These are phyloP conservation scores for Hydropsyche betteni DNA, from an alignment of 2,888 invertebrate genomes.

Conservation along the genomic window DNA sequence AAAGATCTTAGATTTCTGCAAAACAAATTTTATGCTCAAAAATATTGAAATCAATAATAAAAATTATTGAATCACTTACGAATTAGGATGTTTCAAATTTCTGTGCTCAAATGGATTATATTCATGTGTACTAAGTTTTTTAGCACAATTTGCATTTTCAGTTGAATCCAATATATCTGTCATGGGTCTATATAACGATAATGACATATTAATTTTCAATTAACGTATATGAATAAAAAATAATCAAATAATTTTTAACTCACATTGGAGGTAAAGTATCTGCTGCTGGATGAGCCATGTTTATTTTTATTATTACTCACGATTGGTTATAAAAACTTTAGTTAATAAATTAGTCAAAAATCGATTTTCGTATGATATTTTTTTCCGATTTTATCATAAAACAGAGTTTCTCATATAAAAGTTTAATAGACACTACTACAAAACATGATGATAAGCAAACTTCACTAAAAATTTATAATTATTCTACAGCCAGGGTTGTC, in stretches of 20 bases:
- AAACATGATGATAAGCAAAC: too few relatives aligned
- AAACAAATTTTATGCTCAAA: slow-evolving; percentile 46
- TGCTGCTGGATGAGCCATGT: too few relatives aligned
- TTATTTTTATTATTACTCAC: too few relatives aligned
- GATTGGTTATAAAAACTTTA: too few relatives aligned
- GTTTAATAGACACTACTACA: too few relatives aligned
- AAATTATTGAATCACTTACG: slow-evolving; percentile 58
- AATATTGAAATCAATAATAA: background rate
- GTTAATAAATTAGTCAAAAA: too few relatives aligned
- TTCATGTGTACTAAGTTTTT: slow-evolving; percentile 56
- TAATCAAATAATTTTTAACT: background rate
- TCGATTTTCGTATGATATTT: too few relatives aligned
- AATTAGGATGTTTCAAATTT: slow-evolving; percentile 61
- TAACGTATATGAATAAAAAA: background rate
- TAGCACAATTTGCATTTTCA: background rate
- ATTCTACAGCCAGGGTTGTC: too few relatives aligned
- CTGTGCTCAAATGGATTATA: slow-evolving; percentile 64
- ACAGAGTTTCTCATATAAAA: too few relatives aligned
- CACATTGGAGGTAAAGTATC: too few relatives aligned
- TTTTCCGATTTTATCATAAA: too few relatives aligned
- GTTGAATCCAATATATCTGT: background rate
- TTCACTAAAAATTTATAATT: too few relatives aligned
- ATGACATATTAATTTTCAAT: background rate
- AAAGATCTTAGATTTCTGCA: slow-evolving; percentile 61
- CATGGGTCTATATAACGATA: background rate